Evolutionary conservation across 1,140 invertebrate genomes (phyloP), one percentile per base, ranked within the genome.

Genomic region (Hypsibius dujardini): DNA sequence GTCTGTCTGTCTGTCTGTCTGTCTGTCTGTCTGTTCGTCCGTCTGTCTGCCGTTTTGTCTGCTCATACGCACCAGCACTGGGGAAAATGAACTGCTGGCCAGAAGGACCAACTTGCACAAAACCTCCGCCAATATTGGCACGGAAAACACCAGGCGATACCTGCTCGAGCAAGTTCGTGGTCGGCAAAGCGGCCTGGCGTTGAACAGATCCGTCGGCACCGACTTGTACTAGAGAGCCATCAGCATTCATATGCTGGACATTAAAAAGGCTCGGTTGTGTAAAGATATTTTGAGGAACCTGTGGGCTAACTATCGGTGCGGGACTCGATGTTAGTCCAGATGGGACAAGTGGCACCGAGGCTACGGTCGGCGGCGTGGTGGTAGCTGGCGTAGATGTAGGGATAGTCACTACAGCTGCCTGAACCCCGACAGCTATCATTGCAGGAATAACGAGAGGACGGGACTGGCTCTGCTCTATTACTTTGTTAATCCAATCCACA

Each of bases 401-500:
- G 7, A 56, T 7, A 7, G n/a, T 7, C 50, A 56, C 50, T 7
- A 56, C 50, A n/a, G 50, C 7, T 7, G 7, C 50, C 7, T 7
- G 7, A 7, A 56, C 7, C 50, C 7, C 7, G 50, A 7, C 50
- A 7, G n/a, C n/a, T 7, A 56, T 56, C 50, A 56, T 56, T n/a
- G 50, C n/a, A 7, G 7, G 7, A n/a, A 56, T 56, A 56, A 7
- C 7, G 50, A 7, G 7, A n/a, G 50, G 7, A n/a, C 7, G 50
- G 7, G 50, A n/a, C 50, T 56, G 50, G 7, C 50, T 56, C n/a
- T n/a, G 50, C 50, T 56, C 50, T n/a, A 56, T 56, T 7, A 56
- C 50, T 56, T 56, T 56, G 50, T n/a, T 56, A n/a, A 56, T 56
- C 50, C 50, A 56, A 56, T 56, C 50, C 50, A 56, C 50, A n/a